Conservation (phyloP, 2,113 vertebrate species). For the Typhlomys cinereus region DNA sequence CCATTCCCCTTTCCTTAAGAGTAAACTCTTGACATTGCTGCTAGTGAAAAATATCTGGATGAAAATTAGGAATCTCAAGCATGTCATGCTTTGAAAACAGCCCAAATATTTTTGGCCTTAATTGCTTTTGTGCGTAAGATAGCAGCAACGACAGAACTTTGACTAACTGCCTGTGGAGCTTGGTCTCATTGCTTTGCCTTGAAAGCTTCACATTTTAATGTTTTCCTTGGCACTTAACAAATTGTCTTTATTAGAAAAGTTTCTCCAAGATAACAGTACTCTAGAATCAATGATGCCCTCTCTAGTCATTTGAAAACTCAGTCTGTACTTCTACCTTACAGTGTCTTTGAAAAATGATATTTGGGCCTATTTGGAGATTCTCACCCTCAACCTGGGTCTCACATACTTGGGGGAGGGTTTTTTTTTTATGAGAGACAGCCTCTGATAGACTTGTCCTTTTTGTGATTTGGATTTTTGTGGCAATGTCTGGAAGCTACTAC, state of each 20-base stretch:
- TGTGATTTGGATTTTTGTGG: neutral
- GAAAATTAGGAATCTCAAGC: slow-evolving; percentile 53
- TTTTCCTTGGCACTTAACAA: slow-evolving; percentile 30
- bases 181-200: neutral
- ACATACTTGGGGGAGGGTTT: neutral
- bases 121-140: slow-evolving; percentile 37
- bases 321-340: neutral
- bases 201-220: neutral
- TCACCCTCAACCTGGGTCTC: neutral
- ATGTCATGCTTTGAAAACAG: slow-evolving; percentile 58
- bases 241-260: slow-evolving; percentile 40
- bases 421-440: neutral
- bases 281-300: neutral
- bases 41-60: slow-evolving; percentile 48
- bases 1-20: neutral
- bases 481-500: neutral
- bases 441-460: neutral
- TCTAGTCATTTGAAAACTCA: neutral
- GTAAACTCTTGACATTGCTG: neutral
- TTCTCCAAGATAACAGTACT: slow-evolving; percentile 26
- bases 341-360: neutral
- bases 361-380: neutral
- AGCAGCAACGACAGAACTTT: slow-evolving; percentile 34
- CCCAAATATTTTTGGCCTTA: slow-evolving; percentile 52
- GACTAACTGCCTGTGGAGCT: neutral